Percentiles rank a stretch among this genome's conserved stretches.
Conservation (phyloP, 92 coral and sea anemone genomes). For the Montipora capitata region DNA sequence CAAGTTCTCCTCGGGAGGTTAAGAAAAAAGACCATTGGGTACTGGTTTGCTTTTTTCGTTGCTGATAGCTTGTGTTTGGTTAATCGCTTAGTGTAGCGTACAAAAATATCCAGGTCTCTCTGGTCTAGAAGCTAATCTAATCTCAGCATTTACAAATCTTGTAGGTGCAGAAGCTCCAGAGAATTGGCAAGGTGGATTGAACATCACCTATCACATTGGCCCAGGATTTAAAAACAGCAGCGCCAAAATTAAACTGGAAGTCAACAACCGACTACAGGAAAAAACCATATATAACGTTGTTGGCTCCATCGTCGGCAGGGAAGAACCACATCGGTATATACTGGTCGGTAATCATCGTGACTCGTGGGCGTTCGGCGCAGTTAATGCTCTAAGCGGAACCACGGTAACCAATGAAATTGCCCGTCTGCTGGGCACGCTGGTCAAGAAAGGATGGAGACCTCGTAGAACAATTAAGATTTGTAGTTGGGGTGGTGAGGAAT, state of each 20-base stretch:
- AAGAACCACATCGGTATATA: slow-evolving; percentile 95
- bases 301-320: slow-evolving; percentile 91
- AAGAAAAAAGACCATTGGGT: no score
- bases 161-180: slow-evolving; percentile 18
- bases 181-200: slow-evolving; percentile 63
- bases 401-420: slow-evolving; percentile 90
- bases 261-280: slow-evolving; percentile 69
- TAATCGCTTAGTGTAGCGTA: no score
- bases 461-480: slow-evolving; percentile 94
- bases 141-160: neutral
- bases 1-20: no score
- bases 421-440: slow-evolving; percentile 83
- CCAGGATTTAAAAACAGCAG: slow-evolving; percentile 83
- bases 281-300: slow-evolving; percentile 88
- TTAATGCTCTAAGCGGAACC: slow-evolving; percentile 92
- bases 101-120: neutral
- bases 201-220: slow-evolving; percentile 78
- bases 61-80: no score
- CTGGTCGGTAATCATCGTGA: slow-evolving; percentile 96
- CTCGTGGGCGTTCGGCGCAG: slow-evolving; percentile 95
- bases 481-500: slow-evolving; percentile 99
- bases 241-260: slow-evolving; percentile 77
- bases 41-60: no score
- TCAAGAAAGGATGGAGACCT: slow-evolving; percentile 96
- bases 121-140: neutral